Evolutionary conservation across 2,797 vertebrate genomes (phyloP).

Genomic region (Centroberyx gerrardi): DNA sequence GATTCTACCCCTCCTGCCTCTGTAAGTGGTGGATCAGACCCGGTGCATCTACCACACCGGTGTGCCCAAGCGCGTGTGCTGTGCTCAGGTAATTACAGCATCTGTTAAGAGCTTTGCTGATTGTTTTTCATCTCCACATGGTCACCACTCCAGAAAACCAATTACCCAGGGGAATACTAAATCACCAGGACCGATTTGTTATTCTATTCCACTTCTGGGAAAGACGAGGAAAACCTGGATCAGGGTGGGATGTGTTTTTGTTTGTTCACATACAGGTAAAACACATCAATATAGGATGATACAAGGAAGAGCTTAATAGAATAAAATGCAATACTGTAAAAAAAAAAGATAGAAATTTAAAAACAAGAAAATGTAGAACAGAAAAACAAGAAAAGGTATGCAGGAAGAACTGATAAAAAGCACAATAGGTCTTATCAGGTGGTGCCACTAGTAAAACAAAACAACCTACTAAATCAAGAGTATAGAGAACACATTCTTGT

Average conservation of each 20-base stretch:
- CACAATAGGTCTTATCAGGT: slow-evolving; percentile 3
- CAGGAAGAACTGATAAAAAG: slow-evolving; percentile 3
- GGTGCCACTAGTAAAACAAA: too few species aligned
- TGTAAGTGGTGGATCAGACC: slow-evolving; percentile 66
- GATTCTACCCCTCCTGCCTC: slow-evolving; percentile 56
- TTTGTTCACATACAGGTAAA: slow-evolving; percentile 59
- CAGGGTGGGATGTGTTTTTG: slow-evolving; percentile 46
- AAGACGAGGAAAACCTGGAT: slow-evolving; percentile 67
- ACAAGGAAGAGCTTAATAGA: slow-evolving; percentile 18
- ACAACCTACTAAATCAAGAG: not conserved
- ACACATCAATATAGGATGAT: slow-evolving; percentile 36
- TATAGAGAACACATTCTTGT: not conserved
- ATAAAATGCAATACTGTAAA: slow-evolving; percentile 4
- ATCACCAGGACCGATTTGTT: slow-evolving; percentile 78
- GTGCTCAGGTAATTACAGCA: slow-evolving; percentile 89
- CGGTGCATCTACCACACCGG: slow-evolving; percentile 60
- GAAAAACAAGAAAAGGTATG: not conserved
- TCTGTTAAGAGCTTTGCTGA: slow-evolving; percentile 87
- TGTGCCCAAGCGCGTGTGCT: slow-evolving; percentile 69
- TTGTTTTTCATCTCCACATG: slow-evolving; percentile 91
- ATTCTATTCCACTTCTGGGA: slow-evolving; percentile 62
- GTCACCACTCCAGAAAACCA: slow-evolving; percentile 88
- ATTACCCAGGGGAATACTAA: slow-evolving; percentile 84
- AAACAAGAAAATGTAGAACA: slow-evolving; percentile 20
- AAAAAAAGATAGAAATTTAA: not conserved